Percentiles rank a stretch among this genome's conserved stretches.
Evolutionary conservation across 2,797 vertebrate species (phyloP).

Genomic region (Labeo calbasu): DNA sequence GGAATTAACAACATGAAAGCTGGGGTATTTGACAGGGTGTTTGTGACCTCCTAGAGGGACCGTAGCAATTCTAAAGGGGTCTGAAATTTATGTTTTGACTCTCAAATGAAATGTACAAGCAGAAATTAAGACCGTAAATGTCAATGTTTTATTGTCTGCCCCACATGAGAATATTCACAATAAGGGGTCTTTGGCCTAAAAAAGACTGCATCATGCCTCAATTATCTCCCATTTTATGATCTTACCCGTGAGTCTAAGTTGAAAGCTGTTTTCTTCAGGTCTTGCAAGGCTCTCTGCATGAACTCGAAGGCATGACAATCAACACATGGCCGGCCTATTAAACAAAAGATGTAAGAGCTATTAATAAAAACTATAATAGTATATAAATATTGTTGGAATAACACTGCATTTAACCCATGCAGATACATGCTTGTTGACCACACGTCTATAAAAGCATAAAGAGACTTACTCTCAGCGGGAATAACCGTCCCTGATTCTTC

Average conservation of each 20-base stretch:
- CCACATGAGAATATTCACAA: not conserved
- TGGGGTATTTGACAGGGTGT: not conserved
- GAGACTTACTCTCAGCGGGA: slow-evolving; percentile 86
- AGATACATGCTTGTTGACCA: not conserved
- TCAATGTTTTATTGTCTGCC: not conserved
- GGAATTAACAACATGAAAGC: not conserved
- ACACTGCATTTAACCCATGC: not conserved
- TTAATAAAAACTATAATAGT: not conserved
- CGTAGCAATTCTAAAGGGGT: not conserved
- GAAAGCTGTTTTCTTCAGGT: slow-evolving; percentile 89
- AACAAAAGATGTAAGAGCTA: not conserved
- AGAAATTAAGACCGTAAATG: not conserved
- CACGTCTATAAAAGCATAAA: not conserved
- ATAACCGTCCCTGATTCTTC: slow-evolving; percentile 85
- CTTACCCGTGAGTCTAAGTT: slow-evolving; percentile 89
- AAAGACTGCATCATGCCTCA: not conserved
- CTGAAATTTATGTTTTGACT: not conserved
- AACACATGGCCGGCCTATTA: slow-evolving; percentile 90
- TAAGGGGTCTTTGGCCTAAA: not conserved
- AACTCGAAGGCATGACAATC: slow-evolving; percentile 97
- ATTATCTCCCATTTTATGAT: not conserved
- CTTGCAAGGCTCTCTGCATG: slow-evolving; percentile 96
- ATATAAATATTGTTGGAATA: not conserved
- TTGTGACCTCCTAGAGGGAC: not conserved
- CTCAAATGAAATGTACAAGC: not conserved